Base-by-base conservation (phyloP, 2,113 vertebrate genomes). In the Columba livia region DNA sequence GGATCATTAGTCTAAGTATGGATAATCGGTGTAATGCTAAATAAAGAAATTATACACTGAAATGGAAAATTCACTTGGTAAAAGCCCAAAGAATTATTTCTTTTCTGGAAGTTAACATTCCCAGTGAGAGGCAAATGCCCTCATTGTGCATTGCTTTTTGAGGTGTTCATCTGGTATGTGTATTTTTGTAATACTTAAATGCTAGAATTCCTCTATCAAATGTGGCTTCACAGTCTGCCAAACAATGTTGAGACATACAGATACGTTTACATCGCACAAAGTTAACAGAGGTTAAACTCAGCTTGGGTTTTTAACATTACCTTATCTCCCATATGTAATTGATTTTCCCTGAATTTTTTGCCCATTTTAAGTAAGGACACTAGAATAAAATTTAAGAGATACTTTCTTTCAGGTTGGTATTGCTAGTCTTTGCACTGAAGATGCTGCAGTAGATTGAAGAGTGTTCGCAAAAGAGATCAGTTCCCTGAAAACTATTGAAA, bases 1-100 rank as follows among this genome's bases (percentile, higher is more conserved):
- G 97, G 90, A 97, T 97, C 94, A 97, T 96, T 96, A 97, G 79
- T 74, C 86, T 96, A 95, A 97, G 95, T 96, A 97, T 95, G 95
- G 94, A 89, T 97, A 97, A 97, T 97, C 86, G 12, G 82, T 96
- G 87, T 97, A 97, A 97, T 91, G 94, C 95, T 95, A 91, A 96
- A 96, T 97, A 97, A 97, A 94, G 95, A 96, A 95, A 97, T 96
- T 96, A 96, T 97, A 90, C 82, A 88, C 93, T 96, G 70, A 93
- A 96, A 97, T 88, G 85, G 91, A 95, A 97, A 96, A 96, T 80
- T 69, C 71, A 29, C 77, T 92, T 90, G 90, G 87, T 94, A 73
- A 86, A 92, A 94, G 70, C 77, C 79, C 85, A 96, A 73, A 89
- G 66, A 96, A 96, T 88, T 61, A 92, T 74, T 92, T 89, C 48